Conservation (phyloP, 2,113 vertebrate genomes). For the Pionites leucogaster region DNA sequence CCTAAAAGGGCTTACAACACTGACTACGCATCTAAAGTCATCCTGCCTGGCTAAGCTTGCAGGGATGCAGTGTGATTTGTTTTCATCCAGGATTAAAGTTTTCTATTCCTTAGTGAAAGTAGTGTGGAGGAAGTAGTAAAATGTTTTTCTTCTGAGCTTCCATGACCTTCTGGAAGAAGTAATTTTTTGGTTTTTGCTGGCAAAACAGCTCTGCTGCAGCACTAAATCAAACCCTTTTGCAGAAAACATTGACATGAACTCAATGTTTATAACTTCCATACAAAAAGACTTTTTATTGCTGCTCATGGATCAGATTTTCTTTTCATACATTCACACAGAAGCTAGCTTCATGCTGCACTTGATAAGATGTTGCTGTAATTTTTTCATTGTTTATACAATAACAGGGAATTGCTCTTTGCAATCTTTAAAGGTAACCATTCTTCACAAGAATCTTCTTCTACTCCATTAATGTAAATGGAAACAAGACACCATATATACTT, state of each 20-base stretch:
- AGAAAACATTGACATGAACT: not conserved
- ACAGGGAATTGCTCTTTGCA: not conserved
- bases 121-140: not conserved
- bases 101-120: not conserved
- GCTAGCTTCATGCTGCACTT: not conserved
- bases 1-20: not conserved
- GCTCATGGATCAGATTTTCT: not conserved
- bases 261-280: not conserved
- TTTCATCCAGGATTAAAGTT: not conserved
- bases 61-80: not conserved
- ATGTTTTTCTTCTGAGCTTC: not conserved
- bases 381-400: not conserved
- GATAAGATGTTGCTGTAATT: not conserved
- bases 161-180: not conserved
- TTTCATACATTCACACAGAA: not conserved
- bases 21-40: not conserved
- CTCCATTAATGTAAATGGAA: not conserved
- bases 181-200: not conserved
- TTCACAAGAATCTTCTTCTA: not conserved
- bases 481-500: not conserved
- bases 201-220: not conserved
- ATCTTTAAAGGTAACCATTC: not conserved
- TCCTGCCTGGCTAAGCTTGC: not conserved
- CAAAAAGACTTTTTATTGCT: not conserved
- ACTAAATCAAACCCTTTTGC: not conserved